Base-by-base conservation (phyloP, 2,888 invertebrate species). In the Folsomia manolachei region DNA sequence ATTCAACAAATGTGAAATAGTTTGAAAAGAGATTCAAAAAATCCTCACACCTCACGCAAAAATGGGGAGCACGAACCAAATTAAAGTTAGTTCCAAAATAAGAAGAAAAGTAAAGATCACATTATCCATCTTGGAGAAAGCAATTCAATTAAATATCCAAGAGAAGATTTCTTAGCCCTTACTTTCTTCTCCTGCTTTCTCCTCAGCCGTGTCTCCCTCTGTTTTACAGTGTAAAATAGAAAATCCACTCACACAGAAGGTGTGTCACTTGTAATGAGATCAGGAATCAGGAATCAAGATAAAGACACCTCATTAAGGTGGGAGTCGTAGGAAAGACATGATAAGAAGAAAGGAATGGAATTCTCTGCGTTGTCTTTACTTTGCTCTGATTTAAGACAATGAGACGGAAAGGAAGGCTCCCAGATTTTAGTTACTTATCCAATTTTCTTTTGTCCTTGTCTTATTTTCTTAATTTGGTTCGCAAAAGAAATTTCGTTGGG, bases 251-350 rank as follows among this genome's bases (percentile, higher is more conserved):
- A 14, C 21, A 56, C 18, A 21, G 19, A 56, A 21, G 18, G 19
- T 56, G 7, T 67, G 67, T 67, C 69, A 61, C 18, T 64, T 69
- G 61, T 75, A 78, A 78, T 78, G 78, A 77, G 78, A 79, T 79
- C 72, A 75, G 71, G 21, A 56, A 39, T 39, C 39, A 39, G 70
- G 65, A 72, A 74, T 70, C 67, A 69, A 71, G 80, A 80, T 80
- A 80, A 67, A 77, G 78, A 77, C 78, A 80, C 76, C 80, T 80
- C 80, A 80, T 80, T 80, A 80, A 80, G 80, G 78, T 78, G 76
- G 73, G 77, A 78, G 76, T 79, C 74, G 73, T 73, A 9, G 39
- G 14, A 14, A 4, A 39, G 39, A 72, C 71, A 75, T 4, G 39
- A 39, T 9, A 39, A 39, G 39, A n/a, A n/a, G 19, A 19, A 19